Evolutionary conservation across 1,140 invertebrate genomes (phyloP).

Genomic region (Ruditapes philippinarum): DNA sequence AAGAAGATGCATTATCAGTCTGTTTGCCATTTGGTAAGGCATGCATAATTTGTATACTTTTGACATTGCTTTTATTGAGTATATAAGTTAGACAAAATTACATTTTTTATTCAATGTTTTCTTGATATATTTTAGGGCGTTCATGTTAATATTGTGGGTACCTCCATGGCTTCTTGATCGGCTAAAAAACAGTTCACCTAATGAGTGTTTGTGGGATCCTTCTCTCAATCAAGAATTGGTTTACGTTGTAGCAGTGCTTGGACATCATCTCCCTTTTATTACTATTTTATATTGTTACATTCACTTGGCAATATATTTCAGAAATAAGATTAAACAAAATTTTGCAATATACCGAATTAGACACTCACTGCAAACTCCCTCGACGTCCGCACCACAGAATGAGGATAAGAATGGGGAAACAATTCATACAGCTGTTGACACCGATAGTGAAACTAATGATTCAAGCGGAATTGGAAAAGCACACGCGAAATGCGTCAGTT

Average conservation of each 20-base stretch:
- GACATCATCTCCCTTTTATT: constrained; percentile 84
- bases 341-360: too few species aligned
- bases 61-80: neutral
- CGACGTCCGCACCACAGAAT: too few species aligned
- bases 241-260: constrained; percentile 83
- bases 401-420: too few species aligned
- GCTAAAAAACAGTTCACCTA: constrained; percentile 69
- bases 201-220: constrained; percentile 84
- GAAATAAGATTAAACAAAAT: neutral
- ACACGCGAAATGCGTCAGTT: too few species aligned
- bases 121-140: too few species aligned
- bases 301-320: constrained; percentile 69
- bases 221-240: constrained; percentile 83
- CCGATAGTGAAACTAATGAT: too few species aligned
- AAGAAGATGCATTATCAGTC: neutral
- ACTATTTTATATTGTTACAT: constrained; percentile 82
- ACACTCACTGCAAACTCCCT: too few species aligned
- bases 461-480: too few species aligned
- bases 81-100: too few species aligned
- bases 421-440: too few species aligned
- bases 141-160: too few species aligned
- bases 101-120: too few species aligned
- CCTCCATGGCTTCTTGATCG: constrained; percentile 83
- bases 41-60: neutral
- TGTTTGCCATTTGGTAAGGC: neutral